Conservation (phyloP, 2,888 invertebrate genomes). For the Hyalella azteca region DNA sequence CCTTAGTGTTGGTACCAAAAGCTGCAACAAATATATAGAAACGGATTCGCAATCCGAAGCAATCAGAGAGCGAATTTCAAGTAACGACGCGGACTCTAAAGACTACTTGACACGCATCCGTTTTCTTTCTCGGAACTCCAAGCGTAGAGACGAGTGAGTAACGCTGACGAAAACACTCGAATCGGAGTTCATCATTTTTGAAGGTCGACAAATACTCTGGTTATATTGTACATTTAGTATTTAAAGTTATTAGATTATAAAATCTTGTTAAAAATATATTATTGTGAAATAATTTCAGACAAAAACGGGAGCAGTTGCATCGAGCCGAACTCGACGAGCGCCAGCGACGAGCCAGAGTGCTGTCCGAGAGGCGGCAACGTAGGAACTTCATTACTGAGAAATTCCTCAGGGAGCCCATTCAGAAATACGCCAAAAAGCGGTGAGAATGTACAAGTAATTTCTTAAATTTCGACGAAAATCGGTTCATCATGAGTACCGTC, state of each 20-base stretch:
- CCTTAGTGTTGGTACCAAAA: background rate
- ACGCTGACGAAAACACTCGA: background rate
- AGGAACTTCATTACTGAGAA: background rate
- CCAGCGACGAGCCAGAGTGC: background rate
- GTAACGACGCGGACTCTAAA: conserved; percentile 9
- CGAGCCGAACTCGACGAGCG: conserved; percentile 35
- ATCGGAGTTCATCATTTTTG: too few species aligned
- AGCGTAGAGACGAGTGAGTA: conserved; percentile 40
- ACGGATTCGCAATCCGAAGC: background rate
- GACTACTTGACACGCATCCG: conserved; percentile 35
- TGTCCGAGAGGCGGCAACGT: background rate
- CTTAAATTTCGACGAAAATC: too few species aligned
- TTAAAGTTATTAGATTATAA: too few species aligned
- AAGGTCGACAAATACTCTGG: too few species aligned
- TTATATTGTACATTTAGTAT: too few species aligned
- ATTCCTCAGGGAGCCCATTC: conserved; percentile 28
- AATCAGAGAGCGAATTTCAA: background rate
- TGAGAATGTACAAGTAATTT: too few species aligned
- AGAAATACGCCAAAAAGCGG: conserved; percentile 4
- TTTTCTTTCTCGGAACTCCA: conserved; percentile 38
- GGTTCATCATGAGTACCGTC: too few species aligned
- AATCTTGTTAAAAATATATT: too few species aligned
- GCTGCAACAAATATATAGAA: background rate
- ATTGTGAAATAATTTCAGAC: background rate
- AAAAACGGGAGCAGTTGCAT: conserved; percentile 15